Conservation (phyloP, 2,113 vertebrate species). For the Leucoraja erinaceus region DNA sequence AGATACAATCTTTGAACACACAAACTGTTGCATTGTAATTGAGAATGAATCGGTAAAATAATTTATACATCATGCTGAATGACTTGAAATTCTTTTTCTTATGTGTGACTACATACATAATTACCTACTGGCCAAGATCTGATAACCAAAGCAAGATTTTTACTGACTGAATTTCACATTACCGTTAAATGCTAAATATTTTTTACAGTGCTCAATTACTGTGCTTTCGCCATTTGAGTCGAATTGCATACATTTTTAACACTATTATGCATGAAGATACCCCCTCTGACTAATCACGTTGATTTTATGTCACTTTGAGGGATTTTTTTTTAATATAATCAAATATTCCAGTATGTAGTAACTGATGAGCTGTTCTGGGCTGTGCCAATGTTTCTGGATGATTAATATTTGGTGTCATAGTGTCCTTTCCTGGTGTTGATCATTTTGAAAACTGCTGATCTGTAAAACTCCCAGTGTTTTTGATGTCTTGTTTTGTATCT, state of each 20-base stretch:
- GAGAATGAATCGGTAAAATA: neutral
- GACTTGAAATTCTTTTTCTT: neutral
- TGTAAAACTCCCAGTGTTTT: neutral
- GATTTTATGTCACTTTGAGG: no score
- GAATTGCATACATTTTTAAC: neutral
- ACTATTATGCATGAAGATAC: neutral
- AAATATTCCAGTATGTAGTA: neutral
- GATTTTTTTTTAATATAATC: neutral
- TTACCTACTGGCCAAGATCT: neutral
- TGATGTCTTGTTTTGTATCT: neutral
- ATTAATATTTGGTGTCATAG: neutral
- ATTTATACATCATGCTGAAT: neutral
- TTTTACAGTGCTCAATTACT: neutral
- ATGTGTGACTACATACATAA: neutral
- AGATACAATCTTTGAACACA: neutral
- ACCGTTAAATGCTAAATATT: neutral
- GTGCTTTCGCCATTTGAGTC: neutral
- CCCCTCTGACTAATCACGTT: no score
- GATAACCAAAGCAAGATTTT: neutral
- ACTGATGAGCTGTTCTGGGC: neutral
- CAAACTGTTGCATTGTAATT: neutral
- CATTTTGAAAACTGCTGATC: neutral
- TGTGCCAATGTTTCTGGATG: neutral
- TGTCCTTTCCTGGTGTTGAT: neutral
- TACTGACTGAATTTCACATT: neutral